Evolutionary conservation across 2,888 invertebrate genomes (phyloP).

Genomic region (Ormyrus labotus): DNA sequence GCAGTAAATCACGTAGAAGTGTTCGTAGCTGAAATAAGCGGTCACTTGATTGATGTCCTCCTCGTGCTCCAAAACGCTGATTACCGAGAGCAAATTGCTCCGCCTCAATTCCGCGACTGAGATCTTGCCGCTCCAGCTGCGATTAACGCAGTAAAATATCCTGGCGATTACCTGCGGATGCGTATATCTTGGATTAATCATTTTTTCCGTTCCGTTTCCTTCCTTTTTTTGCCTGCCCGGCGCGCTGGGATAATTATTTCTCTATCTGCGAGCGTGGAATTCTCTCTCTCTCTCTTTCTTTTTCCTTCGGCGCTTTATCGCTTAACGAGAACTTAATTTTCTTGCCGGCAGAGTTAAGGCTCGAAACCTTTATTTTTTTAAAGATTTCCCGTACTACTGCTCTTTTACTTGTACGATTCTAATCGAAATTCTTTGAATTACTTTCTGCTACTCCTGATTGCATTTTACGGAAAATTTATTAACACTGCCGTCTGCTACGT

Average conservation of each 20-base stretch:
- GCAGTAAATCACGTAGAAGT: slow-evolving; percentile 99
- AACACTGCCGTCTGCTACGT: too few species aligned
- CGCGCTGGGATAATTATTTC: too few species aligned
- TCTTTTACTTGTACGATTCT: too few species aligned
- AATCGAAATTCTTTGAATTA: too few species aligned
- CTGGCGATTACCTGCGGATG: slow-evolving; percentile 91
- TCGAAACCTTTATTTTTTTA: too few species aligned
- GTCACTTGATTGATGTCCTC: slow-evolving; percentile 98
- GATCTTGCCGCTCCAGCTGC: slow-evolving; percentile 97
- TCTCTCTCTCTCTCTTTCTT: not conserved
- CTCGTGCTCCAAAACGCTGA: slow-evolving; percentile 91
- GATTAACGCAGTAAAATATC: slow-evolving; percentile 97
- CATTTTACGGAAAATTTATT: too few species aligned
- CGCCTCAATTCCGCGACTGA: slow-evolving; percentile 91
- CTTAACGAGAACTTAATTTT: slow-evolving; percentile 11
- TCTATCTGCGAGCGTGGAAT: too few species aligned
- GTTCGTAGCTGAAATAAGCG: slow-evolving; percentile 96
- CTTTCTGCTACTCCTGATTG: too few species aligned
- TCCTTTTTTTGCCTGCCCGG: too few species aligned
- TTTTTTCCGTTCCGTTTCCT: not conserved
- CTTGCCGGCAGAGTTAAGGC: too few species aligned
- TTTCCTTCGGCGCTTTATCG: not conserved
- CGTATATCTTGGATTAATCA: not conserved
- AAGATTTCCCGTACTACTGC: too few species aligned
- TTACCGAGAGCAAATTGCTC: slow-evolving; percentile 90